Base-by-base conservation (phyloP, 2,888 invertebrate species). In the Eubasilissa splendida region DNA sequence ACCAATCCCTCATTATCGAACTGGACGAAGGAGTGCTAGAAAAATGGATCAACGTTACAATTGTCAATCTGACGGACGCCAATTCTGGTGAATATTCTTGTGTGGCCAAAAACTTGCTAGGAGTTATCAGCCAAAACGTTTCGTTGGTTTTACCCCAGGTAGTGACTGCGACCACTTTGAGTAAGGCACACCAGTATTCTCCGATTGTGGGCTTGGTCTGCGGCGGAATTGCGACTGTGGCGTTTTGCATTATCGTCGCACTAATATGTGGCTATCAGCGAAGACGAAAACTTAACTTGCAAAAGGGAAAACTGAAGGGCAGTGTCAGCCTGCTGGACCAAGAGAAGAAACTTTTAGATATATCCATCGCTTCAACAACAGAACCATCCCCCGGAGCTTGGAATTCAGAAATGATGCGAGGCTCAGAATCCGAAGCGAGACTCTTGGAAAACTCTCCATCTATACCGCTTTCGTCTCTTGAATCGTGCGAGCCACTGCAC, bases 241-340 rank as follows among this genome's bases (percentile, higher is more conserved):
- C 92, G 83, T 89, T 92, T 52, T 89, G 93, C 79, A 89, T 92
- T 33, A 86, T 92, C 80, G 88, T 92, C 79, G 90, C 93, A 4
- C 91, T 92, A 76, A 88, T 93, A 42, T 84, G 89, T 4, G 87
- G 91, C 83, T 86, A 89, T 84, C 86, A 88, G 33, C 88, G 90
- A 1, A 88, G 91, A 3, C 89, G 91, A 79, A 87, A 86, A 31
- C 87, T 90, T 10, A 88, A 91, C 1, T 89, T 92, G 71, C 91
- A 92, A 77, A 92, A 92, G 85, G 91, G 92, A 75, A 93, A 93
- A 80, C 89, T 94, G 76, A 94, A 94, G 86, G 91, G 92, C 12
- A 94, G 94, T 85, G 92, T 93, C 4, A 94, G 94, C 85, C 94
- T 94, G 86, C 93, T 93, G 60, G 95, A 95, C 85, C 95, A 95